Evolutionary conservation across 2,888 invertebrate genomes (phyloP).

Genomic region (Rhorus exstirpatorius): DNA sequence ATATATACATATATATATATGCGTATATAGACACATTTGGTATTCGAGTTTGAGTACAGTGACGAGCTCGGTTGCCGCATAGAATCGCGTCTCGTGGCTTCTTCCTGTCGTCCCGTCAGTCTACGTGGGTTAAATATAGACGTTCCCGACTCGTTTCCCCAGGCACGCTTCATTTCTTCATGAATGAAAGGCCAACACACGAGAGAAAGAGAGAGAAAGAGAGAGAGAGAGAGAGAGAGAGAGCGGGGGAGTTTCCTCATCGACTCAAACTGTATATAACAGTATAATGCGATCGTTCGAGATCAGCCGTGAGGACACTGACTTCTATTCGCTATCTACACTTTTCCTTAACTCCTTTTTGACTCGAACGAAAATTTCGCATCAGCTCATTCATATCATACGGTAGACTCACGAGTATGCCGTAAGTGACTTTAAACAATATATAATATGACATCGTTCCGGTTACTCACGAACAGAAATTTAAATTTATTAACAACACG

Average conservation of each 20-base stretch:
- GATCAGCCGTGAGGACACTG: constrained; percentile 58
- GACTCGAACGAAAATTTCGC: constrained; percentile 28
- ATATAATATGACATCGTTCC: too few relatives aligned
- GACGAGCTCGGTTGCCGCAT: constrained; percentile 74
- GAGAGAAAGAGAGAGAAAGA: constrained; percentile 13
- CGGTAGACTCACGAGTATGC: constrained; percentile 19
- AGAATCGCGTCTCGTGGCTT: constrained; percentile 75
- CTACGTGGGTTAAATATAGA: constrained; percentile 83
- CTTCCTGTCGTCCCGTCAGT: constrained; percentile 83
- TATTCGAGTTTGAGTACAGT: constrained; percentile 75
- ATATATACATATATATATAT: too few relatives aligned
- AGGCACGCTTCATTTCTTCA: constrained; percentile 83
- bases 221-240: constrained; percentile 6
- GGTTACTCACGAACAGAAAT: too few relatives aligned
- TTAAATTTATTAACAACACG: too few relatives aligned
- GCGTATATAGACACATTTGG: constrained; percentile 66
- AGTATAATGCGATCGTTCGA: constrained; percentile 45
- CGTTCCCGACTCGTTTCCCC: constrained; percentile 81
- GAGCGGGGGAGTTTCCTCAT: constrained; percentile 29
- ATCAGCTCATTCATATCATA: constrained; percentile 29
- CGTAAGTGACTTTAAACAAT: too few relatives aligned
- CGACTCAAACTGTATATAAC: constrained; percentile 43
- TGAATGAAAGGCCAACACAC: constrained; percentile 79
- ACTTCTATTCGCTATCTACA: constrained; percentile 49
- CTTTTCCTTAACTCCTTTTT: constrained; percentile 60